A percentile compares a stretch with the other conserved stretches of the same genome.
These are phyloP conservation scores for Amphipoea lucens DNA, from an alignment of 2,888 invertebrate species.

Conservation along the genomic window DNA sequence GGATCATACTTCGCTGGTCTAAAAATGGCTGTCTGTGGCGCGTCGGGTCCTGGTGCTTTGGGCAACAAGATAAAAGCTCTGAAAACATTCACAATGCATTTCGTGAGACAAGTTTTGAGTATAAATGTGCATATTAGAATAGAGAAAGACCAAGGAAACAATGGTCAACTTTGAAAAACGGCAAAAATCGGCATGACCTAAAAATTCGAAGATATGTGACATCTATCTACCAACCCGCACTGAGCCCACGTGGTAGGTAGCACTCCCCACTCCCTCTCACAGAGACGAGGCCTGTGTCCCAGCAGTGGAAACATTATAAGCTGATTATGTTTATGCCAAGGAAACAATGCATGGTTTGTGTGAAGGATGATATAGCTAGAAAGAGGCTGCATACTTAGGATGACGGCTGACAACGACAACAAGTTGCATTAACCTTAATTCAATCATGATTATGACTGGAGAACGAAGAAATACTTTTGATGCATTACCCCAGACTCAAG, in stretches of 20 bases:
- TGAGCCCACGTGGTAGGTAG: neutral
- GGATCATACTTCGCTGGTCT: constrained; percentile 88
- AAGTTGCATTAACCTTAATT: neutral
- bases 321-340: neutral
- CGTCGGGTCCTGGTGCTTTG: constrained; percentile 73
- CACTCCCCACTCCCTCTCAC: neutral
- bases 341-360: neutral
- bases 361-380: neutral
- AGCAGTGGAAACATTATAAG: neutral
- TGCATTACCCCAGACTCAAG: constrained; percentile 73
- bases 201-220: neutral
- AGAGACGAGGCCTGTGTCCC: neutral
- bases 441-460: neutral
- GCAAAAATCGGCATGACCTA: neutral
- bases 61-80: constrained; percentile 76
- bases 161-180: too few relatives aligned
- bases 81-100: constrained; percentile 43
- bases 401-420: neutral
- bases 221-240: neutral
- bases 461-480: neutral
- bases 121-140: neutral
- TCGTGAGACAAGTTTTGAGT: too few relatives aligned
- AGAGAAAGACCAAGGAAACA: neutral
- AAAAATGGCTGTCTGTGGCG: constrained; percentile 87
- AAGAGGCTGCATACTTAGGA: neutral